Evolutionary conservation across 2,888 invertebrate genomes (phyloP).

Genomic region (Dione vanillae): DNA sequence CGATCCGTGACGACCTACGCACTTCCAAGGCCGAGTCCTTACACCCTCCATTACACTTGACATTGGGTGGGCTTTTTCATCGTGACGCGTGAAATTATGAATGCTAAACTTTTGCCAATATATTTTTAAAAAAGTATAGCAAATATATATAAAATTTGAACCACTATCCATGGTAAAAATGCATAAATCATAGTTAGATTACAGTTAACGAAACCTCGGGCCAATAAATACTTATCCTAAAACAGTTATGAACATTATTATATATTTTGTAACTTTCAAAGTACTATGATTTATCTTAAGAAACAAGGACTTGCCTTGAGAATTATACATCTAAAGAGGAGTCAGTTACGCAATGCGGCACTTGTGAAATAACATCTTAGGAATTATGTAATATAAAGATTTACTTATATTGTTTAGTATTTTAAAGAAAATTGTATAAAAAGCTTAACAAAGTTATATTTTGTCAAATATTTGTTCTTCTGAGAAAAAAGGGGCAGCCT

Average conservation of each 20-base stretch:
- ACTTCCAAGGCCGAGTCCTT: conserved; percentile 66
- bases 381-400: conserved; percentile 37
- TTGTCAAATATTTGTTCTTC: background rate
- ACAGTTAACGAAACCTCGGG: too few relatives aligned
- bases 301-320: conserved; percentile 55
- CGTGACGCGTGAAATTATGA: conserved; percentile 39
- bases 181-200: too few relatives aligned
- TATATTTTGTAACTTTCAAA: background rate
- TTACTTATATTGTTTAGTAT: background rate
- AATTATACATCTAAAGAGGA: conserved; percentile 61
- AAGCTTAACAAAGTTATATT: background rate
- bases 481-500: background rate
- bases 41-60: conserved; percentile 68
- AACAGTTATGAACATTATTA: too few relatives aligned
- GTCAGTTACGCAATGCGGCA: conserved; percentile 69
- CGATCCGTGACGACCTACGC: conserved; percentile 66
- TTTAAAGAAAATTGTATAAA: background rate
- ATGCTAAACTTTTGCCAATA: conserved; percentile 23
- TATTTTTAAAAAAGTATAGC: background rate
- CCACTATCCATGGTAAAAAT: background rate
- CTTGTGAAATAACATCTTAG: conserved; percentile 57
- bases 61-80: conserved; percentile 54
- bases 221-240: too few relatives aligned
- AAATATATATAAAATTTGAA: conserved; percentile 44
- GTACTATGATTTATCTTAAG: background rate